These are phyloP conservation scores for Rynchops niger DNA, from an alignment of 2,113 vertebrate species.

Conservation along the genomic window DNA sequence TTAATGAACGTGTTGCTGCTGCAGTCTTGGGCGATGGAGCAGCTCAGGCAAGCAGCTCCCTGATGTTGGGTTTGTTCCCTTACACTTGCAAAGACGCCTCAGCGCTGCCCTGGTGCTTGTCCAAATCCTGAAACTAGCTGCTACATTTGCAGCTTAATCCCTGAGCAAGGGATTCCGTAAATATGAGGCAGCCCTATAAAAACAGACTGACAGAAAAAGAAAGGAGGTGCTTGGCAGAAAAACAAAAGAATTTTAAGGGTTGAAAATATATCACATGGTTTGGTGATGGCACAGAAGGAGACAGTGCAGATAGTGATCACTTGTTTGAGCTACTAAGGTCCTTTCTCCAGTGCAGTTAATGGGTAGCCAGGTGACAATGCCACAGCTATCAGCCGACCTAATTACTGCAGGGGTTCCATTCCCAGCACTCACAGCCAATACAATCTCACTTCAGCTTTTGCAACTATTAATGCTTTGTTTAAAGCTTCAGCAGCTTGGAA, in stretches of 20 bases:
- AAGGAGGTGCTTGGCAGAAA: neutral
- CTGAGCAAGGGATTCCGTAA: neutral
- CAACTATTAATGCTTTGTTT: neutral
- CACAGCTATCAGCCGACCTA: neutral
- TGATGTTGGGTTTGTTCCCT: neutral
- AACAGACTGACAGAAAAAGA: neutral
- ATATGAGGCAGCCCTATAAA: neutral
- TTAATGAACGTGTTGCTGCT: neutral
- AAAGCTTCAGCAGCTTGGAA: neutral
- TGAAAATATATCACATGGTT: neutral
- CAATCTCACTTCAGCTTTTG: neutral
- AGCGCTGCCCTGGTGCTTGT: neutral
- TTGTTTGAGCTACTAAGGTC: neutral
- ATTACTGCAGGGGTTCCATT: constrained; percentile 20
- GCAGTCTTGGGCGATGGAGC: neutral
- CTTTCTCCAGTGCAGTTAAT: neutral
- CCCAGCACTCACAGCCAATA: neutral
- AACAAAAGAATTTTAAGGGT: neutral
- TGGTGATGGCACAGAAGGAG: neutral
- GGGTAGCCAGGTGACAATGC: neutral
- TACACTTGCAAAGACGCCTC: neutral
- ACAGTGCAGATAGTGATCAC: neutral
- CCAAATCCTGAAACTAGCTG: neutral
- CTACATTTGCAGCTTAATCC: neutral
- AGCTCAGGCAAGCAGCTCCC: neutral